These are phyloP conservation scores for Cepaea hortensis DNA, from an alignment of 2,888 invertebrate genomes.

Conservation along the genomic window DNA sequence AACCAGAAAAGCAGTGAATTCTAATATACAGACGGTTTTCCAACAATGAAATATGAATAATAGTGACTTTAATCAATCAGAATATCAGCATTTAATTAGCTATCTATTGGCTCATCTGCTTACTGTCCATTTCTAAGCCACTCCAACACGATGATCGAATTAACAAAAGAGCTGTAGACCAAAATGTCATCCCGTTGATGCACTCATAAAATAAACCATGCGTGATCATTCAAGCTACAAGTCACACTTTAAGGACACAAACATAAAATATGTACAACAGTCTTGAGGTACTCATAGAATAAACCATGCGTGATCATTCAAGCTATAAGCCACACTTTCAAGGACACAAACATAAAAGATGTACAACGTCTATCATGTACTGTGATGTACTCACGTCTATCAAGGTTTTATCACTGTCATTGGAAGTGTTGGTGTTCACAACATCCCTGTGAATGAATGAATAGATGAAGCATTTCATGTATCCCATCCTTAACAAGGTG, in stretches of 20 bases:
- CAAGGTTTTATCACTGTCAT: conserved; percentile 80
- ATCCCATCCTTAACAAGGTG: too few species aligned
- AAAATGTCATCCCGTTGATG: not conserved
- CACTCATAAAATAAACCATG: not conserved
- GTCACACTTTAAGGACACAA: not conserved
- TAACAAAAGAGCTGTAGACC: too few species aligned
- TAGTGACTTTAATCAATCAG: too few species aligned
- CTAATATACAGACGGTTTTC: too few species aligned
- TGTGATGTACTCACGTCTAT: conserved; percentile 77
- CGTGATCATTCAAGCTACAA: not conserved
- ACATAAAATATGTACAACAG: not conserved
- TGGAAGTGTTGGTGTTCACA: conserved; percentile 78
- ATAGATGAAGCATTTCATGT: not conserved
- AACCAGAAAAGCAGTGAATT: too few species aligned
- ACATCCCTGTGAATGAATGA: conserved; percentile 71
- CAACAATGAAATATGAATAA: too few species aligned
- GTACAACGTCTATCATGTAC: not conserved
- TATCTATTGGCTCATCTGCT: too few species aligned
- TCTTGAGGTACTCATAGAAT: not conserved
- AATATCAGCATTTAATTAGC: too few species aligned
- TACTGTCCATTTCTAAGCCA: too few species aligned
- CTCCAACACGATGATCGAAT: too few species aligned
- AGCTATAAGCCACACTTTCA: not conserved
- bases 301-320: not conserved
- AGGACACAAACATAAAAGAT: not conserved